Base-by-base conservation (phyloP, 2,888 invertebrate genomes). In the Pollenia amentaria region DNA sequence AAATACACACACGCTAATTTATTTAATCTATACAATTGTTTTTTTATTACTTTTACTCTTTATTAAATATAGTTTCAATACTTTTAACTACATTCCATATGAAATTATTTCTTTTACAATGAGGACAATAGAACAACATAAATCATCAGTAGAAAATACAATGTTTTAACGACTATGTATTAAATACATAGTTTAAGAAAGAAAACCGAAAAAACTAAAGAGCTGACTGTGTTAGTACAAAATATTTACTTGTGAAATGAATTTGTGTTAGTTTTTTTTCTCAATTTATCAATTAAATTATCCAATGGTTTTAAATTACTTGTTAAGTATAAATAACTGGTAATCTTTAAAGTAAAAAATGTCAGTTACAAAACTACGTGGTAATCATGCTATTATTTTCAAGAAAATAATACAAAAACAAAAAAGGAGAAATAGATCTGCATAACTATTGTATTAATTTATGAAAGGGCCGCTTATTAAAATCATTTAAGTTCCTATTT, bases 61-160 rank as follows among this genome's bases (percentile, higher is more conserved):
- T 83, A 78, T 84, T 86, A 79, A 82, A 79, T 73, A 75, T 86
- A 82, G 85, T 85, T 87, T 83, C 83, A 81, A 81, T 87, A 81
- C 76, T 75, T 85, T 83, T 85, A 87, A 87, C 81, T 85, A 87
- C 80, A 51, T 80, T 75, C 29, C 57, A 65, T 76, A 76, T 67
- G 72, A 85, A 85, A 85, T 81, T 73, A 55, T 81, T 77, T 57
- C 21, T 55, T 55, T 82, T 78, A 86, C 78, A 82, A 64, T 80
- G 55, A 29, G 57, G 38, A 60, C 65, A 80, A 64, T 70, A 62
- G 44, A 79, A 79, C 48, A 77, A 75, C 46, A 14, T 48, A 21
- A 14, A 10, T 29, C 29, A 10, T 38, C 38, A 38, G 38, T 14
- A 55, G 53, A 70, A 70, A 70, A 70, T 42, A 55, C 3, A 69